These are phyloP conservation scores for Eupithecia pulchellata DNA, from an alignment of 2,888 invertebrate species.

Conservation along the genomic window DNA sequence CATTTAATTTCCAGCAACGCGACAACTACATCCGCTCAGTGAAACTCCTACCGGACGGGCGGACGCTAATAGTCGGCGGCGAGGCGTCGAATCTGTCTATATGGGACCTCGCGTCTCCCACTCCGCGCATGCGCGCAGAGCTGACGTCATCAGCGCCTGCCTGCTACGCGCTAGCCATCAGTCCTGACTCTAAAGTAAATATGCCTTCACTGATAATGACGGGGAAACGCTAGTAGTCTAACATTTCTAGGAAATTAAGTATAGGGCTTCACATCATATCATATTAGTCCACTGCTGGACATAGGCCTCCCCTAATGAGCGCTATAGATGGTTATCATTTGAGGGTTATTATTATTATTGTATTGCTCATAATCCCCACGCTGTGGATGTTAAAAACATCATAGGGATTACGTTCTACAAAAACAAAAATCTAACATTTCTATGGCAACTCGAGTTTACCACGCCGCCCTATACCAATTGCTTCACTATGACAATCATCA, in stretches of 20 bases:
- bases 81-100: constrained; percentile 98
- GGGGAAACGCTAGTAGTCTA: too few relatives aligned
- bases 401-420: too few relatives aligned
- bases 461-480: background rate
- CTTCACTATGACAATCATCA: background rate
- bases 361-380: too few relatives aligned
- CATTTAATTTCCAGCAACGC: constrained; percentile 86
- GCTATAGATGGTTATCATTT: too few relatives aligned
- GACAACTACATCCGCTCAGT: constrained; percentile 97
- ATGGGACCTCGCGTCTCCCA: constrained; percentile 96
- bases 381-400: too few relatives aligned
- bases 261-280: too few relatives aligned
- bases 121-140: constrained; percentile 96
- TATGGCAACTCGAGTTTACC: too few relatives aligned
- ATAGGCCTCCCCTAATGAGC: too few relatives aligned
- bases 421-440: too few relatives aligned
- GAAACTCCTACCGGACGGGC: constrained; percentile 96
- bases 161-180: constrained; percentile 98
- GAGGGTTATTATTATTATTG: too few relatives aligned
- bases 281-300: too few relatives aligned
- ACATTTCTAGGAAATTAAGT: too few relatives aligned
- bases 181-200: constrained; percentile 95
- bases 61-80: constrained; percentile 97
- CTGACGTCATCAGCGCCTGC: constrained; percentile 96
- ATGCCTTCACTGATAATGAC: background rate